These are phyloP conservation scores for Nanger granti DNA, from an alignment of 2,113 vertebrate genomes.

Conservation along the genomic window DNA sequence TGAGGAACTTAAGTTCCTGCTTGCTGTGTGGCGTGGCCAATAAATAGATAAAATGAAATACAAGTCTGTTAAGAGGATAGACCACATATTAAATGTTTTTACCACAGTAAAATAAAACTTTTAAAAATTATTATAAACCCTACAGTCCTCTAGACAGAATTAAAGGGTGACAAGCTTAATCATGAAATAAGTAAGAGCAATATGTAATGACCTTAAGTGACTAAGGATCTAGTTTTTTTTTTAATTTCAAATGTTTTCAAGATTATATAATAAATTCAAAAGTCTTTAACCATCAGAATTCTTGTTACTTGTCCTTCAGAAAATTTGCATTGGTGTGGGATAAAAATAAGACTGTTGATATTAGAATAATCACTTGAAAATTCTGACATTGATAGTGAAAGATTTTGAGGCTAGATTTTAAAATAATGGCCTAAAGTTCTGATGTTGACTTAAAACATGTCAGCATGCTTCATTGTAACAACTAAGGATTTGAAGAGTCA, in stretches of 20 bases:
- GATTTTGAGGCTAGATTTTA: not conserved
- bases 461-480: not conserved
- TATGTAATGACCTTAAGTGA: not conserved
- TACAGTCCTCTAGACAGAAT: not conserved
- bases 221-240: not conserved
- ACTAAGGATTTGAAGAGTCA: not conserved
- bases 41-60: not conserved
- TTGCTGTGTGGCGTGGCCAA: not conserved
- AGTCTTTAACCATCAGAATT: not conserved
- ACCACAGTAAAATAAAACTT: not conserved
- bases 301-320: not conserved
- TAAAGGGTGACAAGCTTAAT: not conserved
- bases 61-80: not conserved
- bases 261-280: not conserved
- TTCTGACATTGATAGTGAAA: not conserved
- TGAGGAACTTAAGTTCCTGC: not conserved
- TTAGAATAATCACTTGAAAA: not conserved
- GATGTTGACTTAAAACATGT: not conserved
- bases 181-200: not conserved
- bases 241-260: not conserved
- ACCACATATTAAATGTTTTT: not conserved
- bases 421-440: not conserved
- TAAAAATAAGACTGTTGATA: not conserved
- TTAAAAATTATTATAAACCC: not conserved
- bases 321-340: not conserved